A percentile compares a stretch with the other conserved stretches of the same genome.
Conservation (phyloP, 2,113 vertebrate genomes). For the rat (Rattus norvegicus) region DNA sequence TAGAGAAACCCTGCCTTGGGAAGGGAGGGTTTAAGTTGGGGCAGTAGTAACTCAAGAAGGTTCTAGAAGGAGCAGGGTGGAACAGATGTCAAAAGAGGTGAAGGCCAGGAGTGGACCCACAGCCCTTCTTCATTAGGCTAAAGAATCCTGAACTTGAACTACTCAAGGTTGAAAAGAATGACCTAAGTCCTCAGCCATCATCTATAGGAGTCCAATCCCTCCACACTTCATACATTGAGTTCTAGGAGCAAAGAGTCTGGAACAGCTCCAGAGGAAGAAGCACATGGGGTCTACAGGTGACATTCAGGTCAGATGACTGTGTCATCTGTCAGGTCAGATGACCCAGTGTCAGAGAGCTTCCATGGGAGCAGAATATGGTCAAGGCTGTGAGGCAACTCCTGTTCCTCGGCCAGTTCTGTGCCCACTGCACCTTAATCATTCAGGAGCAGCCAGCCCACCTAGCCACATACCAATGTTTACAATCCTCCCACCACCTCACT, state of each 20-base stretch:
- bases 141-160: background rate
- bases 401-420: background rate
- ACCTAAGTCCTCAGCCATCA: background rate
- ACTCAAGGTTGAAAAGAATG: background rate
- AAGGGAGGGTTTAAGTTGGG: background rate
- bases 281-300: background rate
- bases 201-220: no score
- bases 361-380: background rate
- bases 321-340: no score
- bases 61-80: background rate
- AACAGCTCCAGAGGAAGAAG: background rate
- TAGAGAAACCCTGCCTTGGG: background rate
- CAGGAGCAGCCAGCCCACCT: background rate
- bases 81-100: background rate
- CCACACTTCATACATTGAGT: background rate
- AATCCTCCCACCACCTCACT: accelerated
- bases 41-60: background rate
- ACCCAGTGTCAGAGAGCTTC: background rate
- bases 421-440: background rate
- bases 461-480: background rate
- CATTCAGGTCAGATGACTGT: background rate
- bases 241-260: background rate
- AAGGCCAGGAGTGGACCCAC: background rate
- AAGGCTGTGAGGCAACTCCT: background rate
- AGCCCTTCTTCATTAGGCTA: background rate